Percentiles rank a stretch among this genome's conserved stretches.
phyloP scores from a whole-genome alignment of 2,113 vertebrate species.

The Sus scrofa region DNA sequence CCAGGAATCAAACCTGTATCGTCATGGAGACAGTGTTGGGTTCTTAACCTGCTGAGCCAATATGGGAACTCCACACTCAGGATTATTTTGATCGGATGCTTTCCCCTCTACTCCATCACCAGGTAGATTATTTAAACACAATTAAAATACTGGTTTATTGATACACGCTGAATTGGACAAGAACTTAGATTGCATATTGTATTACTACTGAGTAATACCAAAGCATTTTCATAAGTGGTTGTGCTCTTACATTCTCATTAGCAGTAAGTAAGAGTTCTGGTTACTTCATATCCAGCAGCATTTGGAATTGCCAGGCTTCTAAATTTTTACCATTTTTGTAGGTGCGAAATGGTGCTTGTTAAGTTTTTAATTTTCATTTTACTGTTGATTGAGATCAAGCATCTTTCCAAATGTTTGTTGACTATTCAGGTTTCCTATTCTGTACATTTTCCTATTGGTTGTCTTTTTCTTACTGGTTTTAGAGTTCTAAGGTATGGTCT shows the following conservation, averaged over 20 bases:
- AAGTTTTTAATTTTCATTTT: conserved; percentile 40
- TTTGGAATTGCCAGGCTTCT: neutral
- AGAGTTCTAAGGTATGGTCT: neutral
- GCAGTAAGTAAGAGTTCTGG: neutral
- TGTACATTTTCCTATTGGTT: neutral
- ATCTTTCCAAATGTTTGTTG: neutral
- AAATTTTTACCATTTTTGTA: neutral
- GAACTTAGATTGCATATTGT: neutral
- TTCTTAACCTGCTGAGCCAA: no score
- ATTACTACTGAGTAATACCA: neutral
- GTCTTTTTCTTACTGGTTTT: neutral
- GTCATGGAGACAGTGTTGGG: no score
- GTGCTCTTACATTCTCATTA: neutral
- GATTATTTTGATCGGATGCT: conserved; percentile 7
- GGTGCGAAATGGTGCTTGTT: neutral
- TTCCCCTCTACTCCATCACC: neutral
- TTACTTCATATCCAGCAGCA: neutral
- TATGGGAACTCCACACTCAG: neutral
- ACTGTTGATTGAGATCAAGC: neutral
- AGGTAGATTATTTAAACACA: neutral
- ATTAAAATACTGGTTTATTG: conserved; percentile 29
- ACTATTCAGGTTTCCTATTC: neutral
- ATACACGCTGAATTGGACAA: neutral
- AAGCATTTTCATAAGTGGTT: neutral
- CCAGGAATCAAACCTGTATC: no score